Base-by-base conservation (phyloP, 2,113 vertebrate genomes). In the Periophthalmodon schlosseri region DNA sequence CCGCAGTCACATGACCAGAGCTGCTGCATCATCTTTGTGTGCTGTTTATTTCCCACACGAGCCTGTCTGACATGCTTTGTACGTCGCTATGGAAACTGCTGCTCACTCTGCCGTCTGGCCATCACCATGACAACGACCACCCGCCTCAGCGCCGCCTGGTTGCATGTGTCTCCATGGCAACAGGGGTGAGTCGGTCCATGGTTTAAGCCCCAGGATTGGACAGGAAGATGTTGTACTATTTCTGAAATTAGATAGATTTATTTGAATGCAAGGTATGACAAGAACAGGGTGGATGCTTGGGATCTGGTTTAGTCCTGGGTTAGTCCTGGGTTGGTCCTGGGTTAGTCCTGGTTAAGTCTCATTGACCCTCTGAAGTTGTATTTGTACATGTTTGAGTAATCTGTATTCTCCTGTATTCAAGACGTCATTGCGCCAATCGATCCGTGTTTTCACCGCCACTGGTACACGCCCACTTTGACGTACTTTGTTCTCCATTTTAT, bases 31-130 rank as follows among this genome's bases (percentile, higher is more conserved):
- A 36, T 39, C 18, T 39, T 12, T 6, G 21, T 58, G 50, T 61
- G 58, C 14, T 16, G 33, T 39, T 65, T 65, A n/a, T 65, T 65
- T 65, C 34, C 61, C 63, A 64, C 61, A 65, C 15, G 16, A 44
- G 34, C 63, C 63, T 20, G 34, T 65, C 63, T 65, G 63, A 44
- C 34, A 65, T 65, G 63, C 63, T 39, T 65, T 65, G 63, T 65
- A 34, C 34, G 34, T 65, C 18, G 34, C 34, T 5, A 39, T 21
- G 63, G 34, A 65, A 65, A 65, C 63, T 65, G 18, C 33, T 65
- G 63, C 33, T 65, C 63, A 65, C 63, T 65, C 63, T 65, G 63
- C 63, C 34, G 63, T 65, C 63, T 65, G 18, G 63, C 33, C 34
- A 12, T 65, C 34, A n/a, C 63, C 33, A 65, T 65, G 63, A 11